Percentiles rank a stretch among this genome's conserved stretches.
phyloP scores from a whole-genome alignment of 1,140 invertebrate genomes.

The Polypedilum vanderplanki region DNA sequence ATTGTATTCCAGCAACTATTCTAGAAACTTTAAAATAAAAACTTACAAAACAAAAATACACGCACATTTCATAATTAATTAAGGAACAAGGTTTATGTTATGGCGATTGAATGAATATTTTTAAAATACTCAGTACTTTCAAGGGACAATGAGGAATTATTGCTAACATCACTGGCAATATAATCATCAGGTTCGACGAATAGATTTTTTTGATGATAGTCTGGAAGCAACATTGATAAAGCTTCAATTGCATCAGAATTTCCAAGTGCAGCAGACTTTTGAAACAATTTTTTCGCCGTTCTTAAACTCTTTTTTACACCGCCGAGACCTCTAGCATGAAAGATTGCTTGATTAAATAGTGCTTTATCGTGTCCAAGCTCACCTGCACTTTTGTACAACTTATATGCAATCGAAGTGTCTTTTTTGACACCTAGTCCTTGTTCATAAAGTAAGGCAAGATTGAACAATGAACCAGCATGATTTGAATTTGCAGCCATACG shows the following conservation, averaged over 20 bases:
- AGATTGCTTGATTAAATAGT: slow-evolving; percentile 57
- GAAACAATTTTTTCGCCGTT: slow-evolving; percentile 47
- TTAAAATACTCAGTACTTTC: no score
- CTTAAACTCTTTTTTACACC: slow-evolving; percentile 45
- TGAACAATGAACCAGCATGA: slow-evolving; percentile 52
- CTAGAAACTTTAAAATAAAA: no score
- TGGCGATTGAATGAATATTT: no score
- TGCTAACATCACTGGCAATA: no score
- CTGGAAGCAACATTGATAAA: slow-evolving; percentile 34
- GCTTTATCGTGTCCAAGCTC: slow-evolving; percentile 51
- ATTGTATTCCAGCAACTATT: no score
- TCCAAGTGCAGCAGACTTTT: slow-evolving; percentile 51
- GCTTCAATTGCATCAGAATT: slow-evolving; percentile 50
- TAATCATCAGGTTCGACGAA: no score
- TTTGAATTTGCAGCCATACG: slow-evolving; percentile 48
- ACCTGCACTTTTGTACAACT: slow-evolving; percentile 52
- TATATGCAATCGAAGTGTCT: slow-evolving; percentile 52
- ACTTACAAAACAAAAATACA: no score
- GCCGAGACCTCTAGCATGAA: slow-evolving; percentile 54
- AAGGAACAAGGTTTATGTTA: no score
- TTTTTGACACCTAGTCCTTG: slow-evolving; percentile 51
- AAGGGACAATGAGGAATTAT: no score
- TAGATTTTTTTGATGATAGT: not conserved
- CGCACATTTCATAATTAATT: no score
- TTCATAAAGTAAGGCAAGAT: slow-evolving; percentile 56